Evolutionary conservation across 2,888 invertebrate species (phyloP).

Genomic region (Eupithecia vulgata): DNA sequence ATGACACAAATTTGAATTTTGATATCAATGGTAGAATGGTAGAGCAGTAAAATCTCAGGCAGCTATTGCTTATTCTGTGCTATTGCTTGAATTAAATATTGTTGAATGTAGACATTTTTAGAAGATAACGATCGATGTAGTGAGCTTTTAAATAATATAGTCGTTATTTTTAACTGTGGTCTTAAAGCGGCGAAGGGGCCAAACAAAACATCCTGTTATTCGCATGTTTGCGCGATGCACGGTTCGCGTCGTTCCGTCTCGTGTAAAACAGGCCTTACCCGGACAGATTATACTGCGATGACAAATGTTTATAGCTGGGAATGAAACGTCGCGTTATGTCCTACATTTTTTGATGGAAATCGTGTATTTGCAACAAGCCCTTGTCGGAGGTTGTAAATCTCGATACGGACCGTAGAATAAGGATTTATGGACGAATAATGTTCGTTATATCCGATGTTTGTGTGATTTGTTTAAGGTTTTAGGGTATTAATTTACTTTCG

Average conservation of each 20-base stretch:
- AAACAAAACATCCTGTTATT: not conserved
- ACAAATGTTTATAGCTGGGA: constrained; percentile 31
- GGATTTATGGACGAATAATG: constrained; percentile 4
- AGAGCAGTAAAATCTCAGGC: not conserved
- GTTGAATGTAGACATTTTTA: not conserved
- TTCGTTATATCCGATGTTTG: not conserved
- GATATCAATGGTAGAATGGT: not conserved
- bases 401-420: not conserved
- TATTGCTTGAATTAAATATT: not conserved
- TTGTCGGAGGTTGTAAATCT: constrained; percentile 6
- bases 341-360: constrained; percentile 21
- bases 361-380: constrained; percentile 12
- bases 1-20: not conserved
- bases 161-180: not conserved
- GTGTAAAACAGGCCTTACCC: not conserved
- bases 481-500: not conserved
- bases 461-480: not conserved
- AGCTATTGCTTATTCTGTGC: not conserved
- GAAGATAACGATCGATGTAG: not conserved
- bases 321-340: constrained; percentile 27
- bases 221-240: not conserved
- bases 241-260: not conserved
- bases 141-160: not conserved
- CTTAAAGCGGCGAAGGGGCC: not conserved
- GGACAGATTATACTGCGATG: constrained; percentile 29